Evolutionary conservation across 2,888 invertebrate species (phyloP), one percentile per base, ranked within the genome.

Genomic region (Watsonalla cultraria): DNA sequence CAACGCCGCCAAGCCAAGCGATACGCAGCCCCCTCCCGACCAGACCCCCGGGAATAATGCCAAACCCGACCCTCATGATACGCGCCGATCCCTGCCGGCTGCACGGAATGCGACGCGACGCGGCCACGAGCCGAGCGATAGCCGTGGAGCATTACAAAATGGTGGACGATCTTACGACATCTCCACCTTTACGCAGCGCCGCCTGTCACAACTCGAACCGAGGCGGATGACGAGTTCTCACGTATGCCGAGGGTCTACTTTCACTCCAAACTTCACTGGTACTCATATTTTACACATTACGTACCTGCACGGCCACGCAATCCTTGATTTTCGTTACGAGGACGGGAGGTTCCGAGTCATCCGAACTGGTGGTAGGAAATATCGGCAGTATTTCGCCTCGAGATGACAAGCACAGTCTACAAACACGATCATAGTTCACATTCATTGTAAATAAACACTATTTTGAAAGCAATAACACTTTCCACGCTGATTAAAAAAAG

Each of bases 301-400:
- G 80, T 86, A 94, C 95, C 93, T 94, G 92, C 61, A 95, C 92
- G 56, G 93, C 91, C 66, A 95, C 88, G 74, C 92, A 93, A 74
- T 92, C 91, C 76, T 91, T 91, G 78, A 95, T 94, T 91, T 93
- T 94, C 63, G 90, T 90, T 60, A 90, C 92, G 70, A 94, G 88
- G 76, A 91, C 82, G 83, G 82, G 76, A 82, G 91, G 80, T 77
- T 90, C 90, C 79, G 86, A 78, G 79, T 86, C 88, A 86, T 86
- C 88, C 80, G 86, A 85, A 88, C 89, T 90, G 91, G 86, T 89
- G 81, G 86, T 86, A 81, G 86, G 90, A 83, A 93, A 93, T 76
- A 93, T 92, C 79, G 93, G 92, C 76, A 91, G 90, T 82, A 91
- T 91, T 78, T 92, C 92, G 80, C 92, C 91, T 71, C 92, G 91